Evolutionary conservation across 2,797 vertebrate species (phyloP), one percentile per base, ranked within the genome.

Genomic region (Trachurus trachurus): DNA sequence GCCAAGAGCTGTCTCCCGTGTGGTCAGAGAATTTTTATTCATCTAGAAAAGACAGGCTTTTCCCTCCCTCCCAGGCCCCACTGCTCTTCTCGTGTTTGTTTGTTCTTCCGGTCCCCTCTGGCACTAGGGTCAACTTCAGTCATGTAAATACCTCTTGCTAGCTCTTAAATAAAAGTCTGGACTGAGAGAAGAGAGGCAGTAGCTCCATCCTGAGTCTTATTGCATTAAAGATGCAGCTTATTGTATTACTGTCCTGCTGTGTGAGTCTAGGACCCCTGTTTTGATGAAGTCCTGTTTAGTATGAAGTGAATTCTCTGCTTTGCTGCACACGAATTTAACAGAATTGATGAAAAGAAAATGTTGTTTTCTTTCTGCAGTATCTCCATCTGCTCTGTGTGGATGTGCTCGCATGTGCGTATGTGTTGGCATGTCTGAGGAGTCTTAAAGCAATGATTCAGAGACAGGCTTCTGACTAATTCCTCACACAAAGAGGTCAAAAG

Each of bases 141-240:
- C 85, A 84, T 88, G 83, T 83, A 86, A 92, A 90, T 87, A 85
- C 71, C 75, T 78, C 75, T 82, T 70, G 29, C 75, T 75, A 31
- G 44, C 66, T 89, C 73, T 82, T 86, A 76, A 88, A 89, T 82
- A 72, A 80, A 53, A 67, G 56, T 82, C 58, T 57, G 37, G 57
- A 45, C 76, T 53, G 22, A 45, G 67, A 81, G 63, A 74, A n/a
- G 57, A 71, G 53, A 71, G 19, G 69, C 74, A 79, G 57, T 74
- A 84, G 69, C 62, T 75, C 60, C 50, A 71, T 71, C 56, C 57
- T 19, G 54, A 26, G 53, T 86, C 67, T 84, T 84, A 86, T 83
- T 91, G 80, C 76, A 83, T 90, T 89, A 78, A 86, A 86, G 66
- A 86, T 73, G 44, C 60, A 78, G 66, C 65, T 82, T 78, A 88